These are phyloP conservation scores for Eudemis profundana DNA, from an alignment of 2,888 invertebrate genomes.

Conservation along the genomic window DNA sequence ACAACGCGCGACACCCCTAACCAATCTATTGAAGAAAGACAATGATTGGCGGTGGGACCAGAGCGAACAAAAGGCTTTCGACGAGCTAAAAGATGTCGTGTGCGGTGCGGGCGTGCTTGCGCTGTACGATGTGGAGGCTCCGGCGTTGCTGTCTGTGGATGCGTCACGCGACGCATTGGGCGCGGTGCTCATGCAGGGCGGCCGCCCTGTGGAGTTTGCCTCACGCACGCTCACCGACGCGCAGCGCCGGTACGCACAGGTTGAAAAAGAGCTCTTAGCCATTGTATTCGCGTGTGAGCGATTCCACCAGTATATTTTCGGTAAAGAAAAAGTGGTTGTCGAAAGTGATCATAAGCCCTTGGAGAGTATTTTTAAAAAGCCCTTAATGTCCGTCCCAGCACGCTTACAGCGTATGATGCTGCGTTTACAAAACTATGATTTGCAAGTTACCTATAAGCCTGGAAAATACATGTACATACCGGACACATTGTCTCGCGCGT, in stretches of 20 bases:
- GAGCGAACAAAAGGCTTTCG: neutral
- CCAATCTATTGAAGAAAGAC: constrained; percentile 15
- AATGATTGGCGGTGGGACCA: constrained; percentile 12
- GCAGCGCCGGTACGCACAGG: too few species aligned
- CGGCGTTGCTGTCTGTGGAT: constrained; percentile 13
- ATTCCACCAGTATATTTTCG: constrained; percentile 34
- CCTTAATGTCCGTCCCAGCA: too few species aligned
- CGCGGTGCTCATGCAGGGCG: too few species aligned
- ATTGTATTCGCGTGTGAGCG: too few species aligned
- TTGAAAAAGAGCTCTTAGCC: too few species aligned
- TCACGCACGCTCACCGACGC: constrained; percentile 47
- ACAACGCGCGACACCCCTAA: constrained; percentile 7
- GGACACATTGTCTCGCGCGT: too few species aligned
- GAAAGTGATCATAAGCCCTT: too few species aligned
- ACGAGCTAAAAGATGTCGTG: neutral
- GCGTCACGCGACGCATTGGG: constrained; percentile 29
- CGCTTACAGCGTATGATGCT: too few species aligned
- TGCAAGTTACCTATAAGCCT: constrained; percentile 22
- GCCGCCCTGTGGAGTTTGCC: too few species aligned
- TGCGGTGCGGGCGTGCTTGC: constrained; percentile 24
- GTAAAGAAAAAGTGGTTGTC: constrained; percentile 14
- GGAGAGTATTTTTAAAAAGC: too few species aligned
- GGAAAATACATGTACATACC: constrained; percentile 33
- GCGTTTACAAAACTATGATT: constrained; percentile 15
- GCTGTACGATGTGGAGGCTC: neutral